A percentile compares a stretch with the other conserved stretches of the same genome.
Evolutionary conservation across 2,113 vertebrate species (phyloP).

Genomic region (Colinus virginianus): DNA sequence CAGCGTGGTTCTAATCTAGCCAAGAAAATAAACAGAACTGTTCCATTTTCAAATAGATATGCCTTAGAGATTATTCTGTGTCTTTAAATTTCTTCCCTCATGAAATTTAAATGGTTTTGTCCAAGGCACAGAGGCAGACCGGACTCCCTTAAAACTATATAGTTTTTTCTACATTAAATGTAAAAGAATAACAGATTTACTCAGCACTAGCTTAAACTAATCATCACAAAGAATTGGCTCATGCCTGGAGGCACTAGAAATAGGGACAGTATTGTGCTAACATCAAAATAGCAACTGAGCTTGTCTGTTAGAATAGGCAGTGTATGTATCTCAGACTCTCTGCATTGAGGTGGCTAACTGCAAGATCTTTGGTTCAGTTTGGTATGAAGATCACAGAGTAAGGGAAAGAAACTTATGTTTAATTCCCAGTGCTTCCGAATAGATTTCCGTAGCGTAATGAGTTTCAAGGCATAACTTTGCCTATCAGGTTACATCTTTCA

Average conservation of each 20-base stretch:
- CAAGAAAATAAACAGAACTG: background rate
- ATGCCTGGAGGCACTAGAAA: background rate
- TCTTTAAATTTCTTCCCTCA: background rate
- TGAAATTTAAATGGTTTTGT: background rate
- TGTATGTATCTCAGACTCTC: background rate
- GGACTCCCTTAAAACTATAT: background rate
- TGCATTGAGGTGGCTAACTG: background rate
- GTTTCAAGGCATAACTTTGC: background rate
- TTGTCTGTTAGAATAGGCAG: background rate
- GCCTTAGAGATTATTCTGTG: fast-evolving
- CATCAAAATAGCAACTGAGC: background rate
- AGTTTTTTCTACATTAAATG: background rate
- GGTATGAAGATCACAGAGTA: background rate
- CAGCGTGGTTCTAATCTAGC: background rate
- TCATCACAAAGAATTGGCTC: slow-evolving; percentile 11
- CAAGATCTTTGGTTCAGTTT: background rate
- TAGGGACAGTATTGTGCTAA: background rate
- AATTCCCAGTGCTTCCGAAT: background rate
- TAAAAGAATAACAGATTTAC: background rate
- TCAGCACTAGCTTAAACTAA: slow-evolving; percentile 6
- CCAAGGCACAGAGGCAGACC: background rate
- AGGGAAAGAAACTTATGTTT: fast-evolving
- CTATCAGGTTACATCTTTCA: background rate
- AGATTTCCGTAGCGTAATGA: background rate
- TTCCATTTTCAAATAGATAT: background rate